These are phyloP conservation scores for Actinostola sp. DNA, from an alignment of 92 coral and sea anemone genomes.

Conservation along the genomic window DNA sequence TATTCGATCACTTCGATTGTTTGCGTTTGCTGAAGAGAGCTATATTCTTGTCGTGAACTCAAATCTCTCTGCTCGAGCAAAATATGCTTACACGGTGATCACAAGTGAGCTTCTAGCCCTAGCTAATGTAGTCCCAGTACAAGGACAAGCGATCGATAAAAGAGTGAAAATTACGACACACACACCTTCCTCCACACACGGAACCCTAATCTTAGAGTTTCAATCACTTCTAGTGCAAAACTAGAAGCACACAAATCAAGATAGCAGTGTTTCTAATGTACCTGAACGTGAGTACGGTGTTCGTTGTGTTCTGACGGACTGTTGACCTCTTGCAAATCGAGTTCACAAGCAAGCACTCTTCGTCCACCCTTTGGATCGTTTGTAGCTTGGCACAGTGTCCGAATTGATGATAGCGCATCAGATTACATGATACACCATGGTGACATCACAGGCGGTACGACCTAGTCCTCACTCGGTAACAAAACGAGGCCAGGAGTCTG, in stretches of 20 bases:
- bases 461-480: slow-evolving; percentile 1
- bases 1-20: not conserved
- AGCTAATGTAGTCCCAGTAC: too few species aligned
- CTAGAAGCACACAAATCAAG: slow-evolving; percentile 1
- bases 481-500: not conserved
- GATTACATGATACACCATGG: slow-evolving; percentile 15
- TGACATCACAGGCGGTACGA: not conserved
- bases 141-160: not conserved
- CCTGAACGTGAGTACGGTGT: slow-evolving; percentile 12
- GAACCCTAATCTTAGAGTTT: not conserved
- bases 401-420: not conserved
- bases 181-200: slow-evolving; percentile 1
- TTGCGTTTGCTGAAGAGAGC: too few species aligned
- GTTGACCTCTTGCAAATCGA: slow-evolving; percentile 49
- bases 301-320: slow-evolving; percentile 32
- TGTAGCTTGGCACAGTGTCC: slow-evolving; percentile 38
- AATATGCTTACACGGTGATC: too few species aligned
- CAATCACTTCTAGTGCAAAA: not conserved
- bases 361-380: slow-evolving; percentile 35
- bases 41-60: too few species aligned
- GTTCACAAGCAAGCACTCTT: slow-evolving; percentile 33
- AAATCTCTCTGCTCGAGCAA: too few species aligned
- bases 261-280: slow-evolving; percentile 4
- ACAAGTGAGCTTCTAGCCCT: too few species aligned
- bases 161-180: not conserved